Conservation (phyloP, 2,888 invertebrate species). For the Eristalis tenax region DNA sequence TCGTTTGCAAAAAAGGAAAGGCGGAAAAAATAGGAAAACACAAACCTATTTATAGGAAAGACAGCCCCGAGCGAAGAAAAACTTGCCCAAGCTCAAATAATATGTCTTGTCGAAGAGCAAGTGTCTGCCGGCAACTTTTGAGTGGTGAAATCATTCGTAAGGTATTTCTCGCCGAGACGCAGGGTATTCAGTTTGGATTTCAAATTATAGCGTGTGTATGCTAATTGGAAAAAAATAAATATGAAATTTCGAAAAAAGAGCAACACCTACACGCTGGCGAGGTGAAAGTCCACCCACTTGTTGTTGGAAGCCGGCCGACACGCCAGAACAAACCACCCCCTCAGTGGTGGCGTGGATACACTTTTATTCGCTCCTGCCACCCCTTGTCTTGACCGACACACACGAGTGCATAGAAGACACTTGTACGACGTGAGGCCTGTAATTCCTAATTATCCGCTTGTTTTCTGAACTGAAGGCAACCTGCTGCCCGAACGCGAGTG, state of each 20-base stretch:
- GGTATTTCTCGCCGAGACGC: slow-evolving; percentile 48
- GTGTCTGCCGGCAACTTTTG: slow-evolving; percentile 66
- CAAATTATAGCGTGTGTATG: slow-evolving; percentile 41
- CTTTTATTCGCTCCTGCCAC: slow-evolving; percentile 13
- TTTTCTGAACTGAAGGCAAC: slow-evolving; percentile 24
- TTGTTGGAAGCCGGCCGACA: slow-evolving; percentile 45
- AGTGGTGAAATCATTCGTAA: slow-evolving; percentile 67
- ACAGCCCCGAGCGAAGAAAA: slow-evolving; percentile 7
- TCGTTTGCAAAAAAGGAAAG: neutral
- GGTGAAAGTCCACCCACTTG: slow-evolving; percentile 65
- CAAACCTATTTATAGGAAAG: slow-evolving; percentile 19
- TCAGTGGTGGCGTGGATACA: slow-evolving; percentile 27
- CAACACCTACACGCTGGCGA: neutral
- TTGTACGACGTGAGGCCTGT: neutral
- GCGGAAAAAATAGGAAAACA: neutral
- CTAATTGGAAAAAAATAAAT: slow-evolving; percentile 52
- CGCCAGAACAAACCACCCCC: neutral
- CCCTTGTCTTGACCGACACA: slow-evolving; percentile 15
- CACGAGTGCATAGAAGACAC: neutral
- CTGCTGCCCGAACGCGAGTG: slow-evolving; percentile 24
- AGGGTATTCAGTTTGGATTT: slow-evolving; percentile 17
- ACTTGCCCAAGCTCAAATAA: slow-evolving; percentile 1
- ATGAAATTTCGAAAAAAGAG: slow-evolving; percentile 5
- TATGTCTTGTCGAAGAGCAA: slow-evolving; percentile 28
- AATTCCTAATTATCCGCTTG: slow-evolving; percentile 44